Percentiles rank a stretch among this genome's conserved stretches.
Evolutionary conservation across 2,888 invertebrate species (phyloP).

Genomic region (Meta bourneti): DNA sequence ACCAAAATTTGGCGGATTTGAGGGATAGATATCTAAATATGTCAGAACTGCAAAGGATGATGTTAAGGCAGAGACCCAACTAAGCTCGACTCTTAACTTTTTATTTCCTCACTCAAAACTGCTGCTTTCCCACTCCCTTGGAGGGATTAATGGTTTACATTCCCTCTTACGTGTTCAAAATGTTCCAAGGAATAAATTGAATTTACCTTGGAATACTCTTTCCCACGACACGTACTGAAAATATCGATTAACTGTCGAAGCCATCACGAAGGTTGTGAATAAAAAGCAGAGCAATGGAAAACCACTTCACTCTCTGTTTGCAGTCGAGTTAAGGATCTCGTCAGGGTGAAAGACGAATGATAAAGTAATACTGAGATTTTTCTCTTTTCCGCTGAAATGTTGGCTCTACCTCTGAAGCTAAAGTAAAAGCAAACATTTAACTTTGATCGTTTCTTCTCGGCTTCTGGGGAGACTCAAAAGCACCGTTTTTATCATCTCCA

Average conservation of each 20-base stretch:
- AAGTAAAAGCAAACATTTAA: slow-evolving; percentile 27
- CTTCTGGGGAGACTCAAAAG: neutral
- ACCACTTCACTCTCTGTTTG: neutral
- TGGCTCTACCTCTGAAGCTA: neutral
- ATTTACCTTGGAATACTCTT: neutral
- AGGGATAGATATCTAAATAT: too few species aligned
- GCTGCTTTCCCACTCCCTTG: neutral
- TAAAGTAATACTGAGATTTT: neutral
- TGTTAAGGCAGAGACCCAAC: too few species aligned
- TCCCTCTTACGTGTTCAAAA: neutral
- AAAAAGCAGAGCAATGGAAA: neutral
- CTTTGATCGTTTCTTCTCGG: slow-evolving; percentile 8
- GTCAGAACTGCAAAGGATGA: too few species aligned
- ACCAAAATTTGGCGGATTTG: too few species aligned
- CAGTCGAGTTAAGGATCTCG: neutral
- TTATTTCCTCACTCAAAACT: neutral
- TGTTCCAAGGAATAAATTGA: neutral
- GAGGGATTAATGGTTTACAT: neutral
- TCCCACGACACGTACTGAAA: neutral
- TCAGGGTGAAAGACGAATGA: neutral
- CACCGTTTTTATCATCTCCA: neutral
- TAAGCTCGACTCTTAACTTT: neutral
- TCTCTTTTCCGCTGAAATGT: neutral
- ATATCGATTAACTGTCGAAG: neutral
- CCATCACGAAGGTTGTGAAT: neutral